Evolutionary conservation across 1,140 invertebrate genomes (phyloP), one percentile per base, ranked within the genome.

Genomic region (Drosophila fuyamai): DNA sequence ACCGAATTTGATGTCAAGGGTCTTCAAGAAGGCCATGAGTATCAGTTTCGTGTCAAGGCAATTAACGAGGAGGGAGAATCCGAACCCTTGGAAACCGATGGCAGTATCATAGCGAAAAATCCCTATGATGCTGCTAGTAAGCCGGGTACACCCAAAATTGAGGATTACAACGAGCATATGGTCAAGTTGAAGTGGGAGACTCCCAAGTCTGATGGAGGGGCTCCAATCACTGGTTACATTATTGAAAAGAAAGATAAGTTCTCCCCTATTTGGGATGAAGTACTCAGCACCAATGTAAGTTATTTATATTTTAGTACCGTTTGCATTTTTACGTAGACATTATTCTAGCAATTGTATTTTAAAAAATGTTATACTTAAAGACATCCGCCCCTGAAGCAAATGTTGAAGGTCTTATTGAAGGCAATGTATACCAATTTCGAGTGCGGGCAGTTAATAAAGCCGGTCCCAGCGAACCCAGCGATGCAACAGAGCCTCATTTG

Each of bases 61-160:
- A 95, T 99, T 47, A 99, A 99, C 90, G 97, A 98, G 54, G 98
- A 99, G 93, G 99, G 99, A 4, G 98, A 98, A 93, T 98, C 98
- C 23, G 98, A 99, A 84, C 98, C 98, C 18, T 92, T 99, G 50
- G 96, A 97, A 82, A 98, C 98, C 12, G 96, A 95, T 93, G 97
- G 97, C 93, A 95, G 95, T 93, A 92, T 88, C 60, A 50, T 85
- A 10, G 80, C 91, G 23, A 92, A 91, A 71, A 85, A 90, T 89
- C 79, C 90, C 13, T 97, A 97, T 43, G 95, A 95, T 88, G 93
- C 96, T 59, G 95, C 98, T 74, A 96, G 96, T 32, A 97, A 98
- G 91, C 98, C 98, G 36, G 97, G 97, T 41, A 95, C 95, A 40
- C 98, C 98, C 14, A 96, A 96, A 76, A 95, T 99, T 59, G 95